phyloP scores from a whole-genome alignment of 2,113 vertebrate species.

The Prietella phreatophila region DNA sequence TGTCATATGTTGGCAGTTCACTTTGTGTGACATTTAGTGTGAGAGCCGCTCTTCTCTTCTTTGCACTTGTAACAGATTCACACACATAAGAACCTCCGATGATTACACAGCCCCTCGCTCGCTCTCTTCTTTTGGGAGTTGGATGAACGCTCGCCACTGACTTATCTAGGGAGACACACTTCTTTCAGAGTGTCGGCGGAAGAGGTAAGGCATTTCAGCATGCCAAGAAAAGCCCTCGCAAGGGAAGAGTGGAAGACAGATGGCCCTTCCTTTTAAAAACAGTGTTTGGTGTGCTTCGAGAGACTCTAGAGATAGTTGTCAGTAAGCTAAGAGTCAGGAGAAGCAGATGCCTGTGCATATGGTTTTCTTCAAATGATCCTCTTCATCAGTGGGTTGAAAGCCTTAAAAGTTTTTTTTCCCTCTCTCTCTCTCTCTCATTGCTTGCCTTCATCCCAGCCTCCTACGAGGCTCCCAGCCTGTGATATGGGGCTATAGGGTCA shows the following conservation, averaged over 20 bases:
- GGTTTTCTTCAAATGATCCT: slow-evolving; percentile 67
- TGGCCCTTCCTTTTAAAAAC: slow-evolving; percentile 67
- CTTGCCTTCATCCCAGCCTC: slow-evolving; percentile 35
- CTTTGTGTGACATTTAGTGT: slow-evolving; percentile 56
- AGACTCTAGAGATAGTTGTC: slow-evolving; percentile 53
- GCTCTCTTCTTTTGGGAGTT: slow-evolving; percentile 56
- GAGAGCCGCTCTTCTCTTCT: slow-evolving; percentile 51
- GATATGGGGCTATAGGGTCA: slow-evolving; percentile 52
- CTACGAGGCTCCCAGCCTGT: slow-evolving; percentile 46
- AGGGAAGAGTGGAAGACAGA: slow-evolving; percentile 68
- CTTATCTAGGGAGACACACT: slow-evolving; percentile 63
- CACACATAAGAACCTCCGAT: slow-evolving; percentile 48
- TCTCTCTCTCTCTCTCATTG: slow-evolving; percentile 15
- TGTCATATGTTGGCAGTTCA: slow-evolving; percentile 59
- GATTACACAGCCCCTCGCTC: slow-evolving; percentile 40
- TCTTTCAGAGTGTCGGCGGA: slow-evolving; percentile 55
- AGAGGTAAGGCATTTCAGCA: slow-evolving; percentile 53
- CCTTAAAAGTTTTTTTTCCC: slow-evolving; percentile 45
- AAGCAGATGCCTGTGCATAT: slow-evolving; percentile 75
- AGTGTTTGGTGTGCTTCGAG: slow-evolving; percentile 56
- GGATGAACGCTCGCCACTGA: slow-evolving; percentile 56
- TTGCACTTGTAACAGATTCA: slow-evolving; percentile 54
- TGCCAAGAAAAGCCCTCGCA: slow-evolving; percentile 65
- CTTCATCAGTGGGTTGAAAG: slow-evolving; percentile 52
- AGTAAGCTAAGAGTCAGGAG: slow-evolving; percentile 59